These are phyloP conservation scores for Stomatorhinus ivindoensis DNA, from an alignment of 2,113 vertebrate species.

Conservation along the genomic window DNA sequence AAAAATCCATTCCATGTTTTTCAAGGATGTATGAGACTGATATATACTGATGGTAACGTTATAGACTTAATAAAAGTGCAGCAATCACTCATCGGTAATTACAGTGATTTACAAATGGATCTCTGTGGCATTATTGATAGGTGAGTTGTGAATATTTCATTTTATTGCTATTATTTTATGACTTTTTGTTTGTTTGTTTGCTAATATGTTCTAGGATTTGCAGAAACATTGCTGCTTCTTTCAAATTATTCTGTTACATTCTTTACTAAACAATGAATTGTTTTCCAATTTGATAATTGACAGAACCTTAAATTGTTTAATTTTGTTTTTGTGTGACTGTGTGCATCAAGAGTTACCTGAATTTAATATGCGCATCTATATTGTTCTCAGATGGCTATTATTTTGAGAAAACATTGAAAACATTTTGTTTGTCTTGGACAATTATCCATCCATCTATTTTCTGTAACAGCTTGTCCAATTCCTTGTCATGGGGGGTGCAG, in stretches of 20 bases:
- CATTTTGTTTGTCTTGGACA: background rate
- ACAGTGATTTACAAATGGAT: conserved; percentile 84
- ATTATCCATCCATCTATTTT: background rate
- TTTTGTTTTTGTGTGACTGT: background rate
- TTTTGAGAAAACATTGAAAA: background rate
- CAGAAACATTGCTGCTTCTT: background rate
- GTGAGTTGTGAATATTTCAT: conserved; percentile 49
- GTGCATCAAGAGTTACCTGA: background rate
- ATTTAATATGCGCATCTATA: background rate
- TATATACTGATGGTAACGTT: conserved; percentile 59
- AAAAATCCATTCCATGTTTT: conserved; percentile 67
- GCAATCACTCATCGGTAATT: conserved; percentile 74
- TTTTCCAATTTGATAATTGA: background rate
- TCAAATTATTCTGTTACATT: background rate
- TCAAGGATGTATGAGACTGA: conserved; percentile 82
- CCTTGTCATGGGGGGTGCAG: background rate
- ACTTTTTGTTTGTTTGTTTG: background rate
- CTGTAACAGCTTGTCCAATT: background rate
- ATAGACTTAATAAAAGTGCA: conserved; percentile 83
- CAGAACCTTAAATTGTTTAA: background rate
- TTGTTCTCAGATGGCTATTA: background rate
- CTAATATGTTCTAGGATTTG: background rate
- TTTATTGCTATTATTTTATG: background rate
- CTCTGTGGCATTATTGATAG: conserved; percentile 88
- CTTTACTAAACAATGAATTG: background rate